Evolutionary conservation across 1,140 invertebrate genomes (phyloP), one percentile per base, ranked within the genome.

Genomic region (Piezodorus guildinii): DNA sequence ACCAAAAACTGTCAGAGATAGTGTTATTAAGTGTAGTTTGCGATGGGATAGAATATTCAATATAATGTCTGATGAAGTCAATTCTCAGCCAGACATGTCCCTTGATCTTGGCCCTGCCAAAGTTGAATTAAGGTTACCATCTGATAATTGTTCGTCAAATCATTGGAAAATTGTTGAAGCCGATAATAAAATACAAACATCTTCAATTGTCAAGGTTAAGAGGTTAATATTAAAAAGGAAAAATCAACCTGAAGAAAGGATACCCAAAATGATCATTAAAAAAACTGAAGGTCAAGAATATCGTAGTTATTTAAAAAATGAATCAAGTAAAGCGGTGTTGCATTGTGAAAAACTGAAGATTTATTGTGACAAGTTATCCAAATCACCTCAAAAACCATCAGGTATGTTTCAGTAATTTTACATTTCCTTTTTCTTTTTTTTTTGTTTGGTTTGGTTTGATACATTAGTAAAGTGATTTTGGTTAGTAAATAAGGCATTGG

Each of bases 141-240:
- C 52, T 9, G 52, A 56, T 23, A 56, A 25, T 25, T 56, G 52
- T 25, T 23, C 52, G 12, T 25, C 23, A 23, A 23, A 23, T 16
- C 52, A 56, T 23, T 56, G 52, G 52, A 56, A 56, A 23, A 56
- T 56, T 23, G 52, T 56, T 21, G 52, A 56, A 25, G 52, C 52
- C 1, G 52, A 56, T 56, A 56, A 56, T 56, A 56, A 56, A 56
- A 25, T 56, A 16, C 52, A 56, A 25, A 25, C 52, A 25, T 56
- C 52, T 3, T 56, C 52, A 16, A 56, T 56, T 23, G 52, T 56
- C 5, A 19, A 56, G 15, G 52, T 56, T 23, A 56, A 56, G 27
- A 19, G 52, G 27, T 56, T 56, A 15, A 56, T 56, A 9, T 56
- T 56, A 14, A 56, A 56, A 14, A 3, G 52, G 52, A 56, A 56